Conservation (phyloP, 2,113 vertebrate species). For the Neodon shergylaensis region DNA sequence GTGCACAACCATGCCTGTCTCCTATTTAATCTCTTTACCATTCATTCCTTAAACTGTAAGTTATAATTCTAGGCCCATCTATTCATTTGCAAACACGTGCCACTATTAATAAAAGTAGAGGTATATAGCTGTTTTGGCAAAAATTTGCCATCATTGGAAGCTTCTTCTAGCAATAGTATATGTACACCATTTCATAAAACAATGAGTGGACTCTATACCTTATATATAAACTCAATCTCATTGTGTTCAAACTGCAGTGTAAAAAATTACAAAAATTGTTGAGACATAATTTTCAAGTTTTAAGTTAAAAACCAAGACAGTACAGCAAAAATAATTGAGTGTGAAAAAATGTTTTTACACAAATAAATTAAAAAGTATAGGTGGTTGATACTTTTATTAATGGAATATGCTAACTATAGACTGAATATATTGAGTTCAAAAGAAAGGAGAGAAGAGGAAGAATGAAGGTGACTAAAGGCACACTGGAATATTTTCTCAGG, state of each 20-base stretch:
- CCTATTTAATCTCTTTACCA: not conserved
- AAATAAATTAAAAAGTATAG: constrained; percentile 15
- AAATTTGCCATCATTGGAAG: not conserved
- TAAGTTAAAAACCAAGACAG: constrained; percentile 36
- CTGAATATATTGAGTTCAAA: not conserved
- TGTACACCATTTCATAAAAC: constrained; percentile 10
- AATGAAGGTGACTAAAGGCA: not conserved
- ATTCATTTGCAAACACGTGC: not conserved
- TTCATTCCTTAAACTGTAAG: constrained; percentile 6
- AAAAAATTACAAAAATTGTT: constrained; percentile 31
- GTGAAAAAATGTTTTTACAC: not conserved
- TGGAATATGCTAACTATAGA: not conserved
- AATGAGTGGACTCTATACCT: constrained; percentile 4
- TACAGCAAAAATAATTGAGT: not conserved
- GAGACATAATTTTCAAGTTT: not conserved
- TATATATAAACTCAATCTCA: not conserved
- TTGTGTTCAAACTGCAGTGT: constrained; percentile 28
- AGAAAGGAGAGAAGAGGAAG: not conserved
- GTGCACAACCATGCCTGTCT: too few relatives aligned
- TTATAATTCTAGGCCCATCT: not conserved
- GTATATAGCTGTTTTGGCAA: not conserved
- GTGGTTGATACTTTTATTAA: constrained; percentile 26
- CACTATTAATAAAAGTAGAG: not conserved
- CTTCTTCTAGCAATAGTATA: not conserved
- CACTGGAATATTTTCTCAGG: not conserved